Percentiles rank a stretch among this genome's conserved stretches.
Conservation (phyloP, 2,888 invertebrate species). For the Drosophila falleni region DNA sequence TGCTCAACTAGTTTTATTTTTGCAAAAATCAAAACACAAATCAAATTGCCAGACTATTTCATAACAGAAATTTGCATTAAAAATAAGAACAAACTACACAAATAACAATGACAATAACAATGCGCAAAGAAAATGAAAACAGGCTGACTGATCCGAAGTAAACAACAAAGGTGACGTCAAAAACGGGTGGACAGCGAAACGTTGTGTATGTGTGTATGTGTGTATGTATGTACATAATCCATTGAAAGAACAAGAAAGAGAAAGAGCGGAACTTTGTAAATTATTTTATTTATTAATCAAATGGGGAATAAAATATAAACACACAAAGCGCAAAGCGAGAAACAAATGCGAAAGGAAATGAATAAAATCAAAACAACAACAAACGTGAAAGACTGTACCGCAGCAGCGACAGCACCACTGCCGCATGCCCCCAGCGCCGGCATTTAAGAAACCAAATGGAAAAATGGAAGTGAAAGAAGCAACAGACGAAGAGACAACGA, state of each 20-base stretch:
- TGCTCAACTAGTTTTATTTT: constrained; percentile 59
- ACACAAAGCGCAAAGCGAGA: constrained; percentile 37
- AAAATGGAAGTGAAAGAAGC: constrained; percentile 73
- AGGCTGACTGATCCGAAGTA: constrained; percentile 66
- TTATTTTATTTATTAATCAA: constrained; percentile 75
- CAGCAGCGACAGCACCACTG: constrained; percentile 37
- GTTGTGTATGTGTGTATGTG: not conserved
- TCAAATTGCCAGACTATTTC: constrained; percentile 75
- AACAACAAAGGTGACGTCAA: constrained; percentile 82
- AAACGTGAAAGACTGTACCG: constrained; percentile 70
- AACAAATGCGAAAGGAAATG: constrained; percentile 42
- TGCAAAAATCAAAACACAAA: constrained; percentile 63
- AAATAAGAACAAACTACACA: constrained; percentile 29
- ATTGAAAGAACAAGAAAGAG: constrained; percentile 15
- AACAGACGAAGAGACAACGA: constrained; percentile 56
- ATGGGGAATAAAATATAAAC: constrained; percentile 61
- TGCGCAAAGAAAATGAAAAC: constrained; percentile 69
- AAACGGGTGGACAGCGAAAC: constrained; percentile 44
- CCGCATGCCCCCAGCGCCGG: constrained; percentile 37
- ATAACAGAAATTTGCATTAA: constrained; percentile 75
- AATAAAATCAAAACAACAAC: constrained; percentile 63
- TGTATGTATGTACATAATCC: constrained; percentile 1
- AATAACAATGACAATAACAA: constrained; percentile 53
- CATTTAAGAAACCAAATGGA: constrained; percentile 53
- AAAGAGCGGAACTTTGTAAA: constrained; percentile 63